phyloP scores from a whole-genome alignment of 2,888 invertebrate genomes.

The Willowsia nigromaculata region DNA sequence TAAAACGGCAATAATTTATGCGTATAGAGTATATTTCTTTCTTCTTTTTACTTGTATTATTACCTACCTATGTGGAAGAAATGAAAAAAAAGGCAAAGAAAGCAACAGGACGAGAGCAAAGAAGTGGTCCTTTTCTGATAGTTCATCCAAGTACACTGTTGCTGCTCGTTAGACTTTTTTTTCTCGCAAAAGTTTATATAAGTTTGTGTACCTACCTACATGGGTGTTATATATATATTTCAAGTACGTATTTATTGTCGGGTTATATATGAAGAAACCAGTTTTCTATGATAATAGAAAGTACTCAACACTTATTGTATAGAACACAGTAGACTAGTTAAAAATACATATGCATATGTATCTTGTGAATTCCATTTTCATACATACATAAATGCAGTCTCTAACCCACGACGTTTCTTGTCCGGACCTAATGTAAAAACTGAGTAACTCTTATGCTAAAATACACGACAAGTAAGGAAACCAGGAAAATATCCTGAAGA shows the following conservation, averaged over 20 bases:
- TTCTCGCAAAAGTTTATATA: neutral
- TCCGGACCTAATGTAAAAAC: neutral
- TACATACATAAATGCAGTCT: too few relatives aligned
- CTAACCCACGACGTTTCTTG: too few relatives aligned
- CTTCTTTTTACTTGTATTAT: too few relatives aligned
- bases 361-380: too few relatives aligned
- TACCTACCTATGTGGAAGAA: neutral
- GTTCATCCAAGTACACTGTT: neutral
- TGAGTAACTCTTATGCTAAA: neutral
- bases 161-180: neutral
- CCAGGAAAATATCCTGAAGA: too few relatives aligned
- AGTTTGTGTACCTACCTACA: neutral
- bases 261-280: neutral
- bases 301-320: too few relatives aligned
- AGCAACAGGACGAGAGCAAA: conserved; percentile 23
- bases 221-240: neutral
- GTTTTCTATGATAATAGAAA: too few relatives aligned
- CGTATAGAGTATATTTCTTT: too few relatives aligned
- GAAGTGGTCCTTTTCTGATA: neutral
- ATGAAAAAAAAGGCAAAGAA: neutral
- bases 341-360: too few relatives aligned
- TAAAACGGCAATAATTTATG: too few relatives aligned
- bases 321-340: too few relatives aligned
- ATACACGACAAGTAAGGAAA: neutral
- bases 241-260: neutral